Base-by-base conservation (phyloP, 2,888 invertebrate species). In the Scaptomyza cyrtandrae region DNA sequence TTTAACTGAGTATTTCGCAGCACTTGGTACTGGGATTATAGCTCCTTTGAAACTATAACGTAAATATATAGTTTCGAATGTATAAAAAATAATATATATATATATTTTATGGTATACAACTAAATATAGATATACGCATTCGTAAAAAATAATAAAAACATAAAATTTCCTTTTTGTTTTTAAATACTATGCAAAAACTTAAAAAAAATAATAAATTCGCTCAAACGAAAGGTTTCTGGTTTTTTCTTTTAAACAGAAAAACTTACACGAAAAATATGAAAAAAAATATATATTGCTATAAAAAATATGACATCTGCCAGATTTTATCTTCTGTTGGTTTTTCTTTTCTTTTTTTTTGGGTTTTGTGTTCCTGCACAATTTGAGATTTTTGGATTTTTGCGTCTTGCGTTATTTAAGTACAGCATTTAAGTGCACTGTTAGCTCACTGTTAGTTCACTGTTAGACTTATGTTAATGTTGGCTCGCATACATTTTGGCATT, bases 401-500 rank as follows among this genome's bases (percentile, higher is more conserved):
- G 45, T 76, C 24, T 54, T 67, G 31, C 6, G 5, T 31, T 6
- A 9, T 52, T 80, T 81, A 81, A 90, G 90, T 90, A 90, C 90
- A 83, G 78, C 89, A 74, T 80, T 88, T 90, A 89, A 89, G 90
- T 90, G 89, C 84, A 89, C 82, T 80, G 80, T 50, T 50, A 35
- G 50, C 35, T 50, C 37, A 50, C 10, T 35, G 50, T 74, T 24
- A 24, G 24, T 5, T 24, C 24, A 24, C 24, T 24, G 24, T 24
- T 24, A 24, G 24, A 24, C 24, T 24, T 24, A 3, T 24, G 24
- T 24, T 24, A 24, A 3, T 24, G 24, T 5, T 24, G 24, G 24
- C 24, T 24, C 24, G 24, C 24, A 24, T 24, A 24, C 24, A 24
- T 24, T 24, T 24, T 5, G 24, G 24, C 24, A 24, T 5, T 24